phyloP scores from a whole-genome alignment of 2,888 invertebrate species.

The Digitonthophagus gazella region DNA sequence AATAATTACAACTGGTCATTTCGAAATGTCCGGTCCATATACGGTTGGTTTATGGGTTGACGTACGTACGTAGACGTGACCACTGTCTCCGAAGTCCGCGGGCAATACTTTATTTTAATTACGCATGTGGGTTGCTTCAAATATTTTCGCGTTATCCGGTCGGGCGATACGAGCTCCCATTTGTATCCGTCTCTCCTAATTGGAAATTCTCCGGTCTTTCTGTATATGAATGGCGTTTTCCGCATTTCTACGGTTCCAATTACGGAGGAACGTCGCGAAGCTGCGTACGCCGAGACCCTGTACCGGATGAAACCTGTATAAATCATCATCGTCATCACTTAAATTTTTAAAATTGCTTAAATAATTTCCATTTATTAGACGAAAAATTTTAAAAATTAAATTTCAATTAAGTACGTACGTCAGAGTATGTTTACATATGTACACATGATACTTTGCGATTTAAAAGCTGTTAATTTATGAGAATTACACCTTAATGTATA shows the following conservation, averaged over 20 bases:
- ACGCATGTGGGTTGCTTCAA: neutral
- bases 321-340: neutral
- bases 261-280: neutral
- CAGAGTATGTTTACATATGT: too few species aligned
- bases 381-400: neutral
- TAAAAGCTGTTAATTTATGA: neutral
- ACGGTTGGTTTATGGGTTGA: neutral
- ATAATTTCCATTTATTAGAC: too few species aligned
- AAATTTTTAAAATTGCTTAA: too few species aligned
- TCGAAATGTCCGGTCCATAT: neutral
- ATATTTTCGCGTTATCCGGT: neutral
- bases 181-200: neutral
- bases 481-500: neutral
- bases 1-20: neutral
- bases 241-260: neutral
- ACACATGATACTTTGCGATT: too few species aligned
- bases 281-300: neutral
- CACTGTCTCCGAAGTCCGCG: neutral
- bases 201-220: neutral
- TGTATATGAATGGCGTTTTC: neutral
- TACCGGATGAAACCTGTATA: neutral
- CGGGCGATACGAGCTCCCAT: neutral
- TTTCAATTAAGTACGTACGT: too few species aligned
- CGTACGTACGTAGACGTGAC: neutral
- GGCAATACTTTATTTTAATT: neutral